Evolutionary conservation across 2,797 vertebrate genomes (phyloP).

Genomic region (Phaenicophaeus curvirostris): DNA sequence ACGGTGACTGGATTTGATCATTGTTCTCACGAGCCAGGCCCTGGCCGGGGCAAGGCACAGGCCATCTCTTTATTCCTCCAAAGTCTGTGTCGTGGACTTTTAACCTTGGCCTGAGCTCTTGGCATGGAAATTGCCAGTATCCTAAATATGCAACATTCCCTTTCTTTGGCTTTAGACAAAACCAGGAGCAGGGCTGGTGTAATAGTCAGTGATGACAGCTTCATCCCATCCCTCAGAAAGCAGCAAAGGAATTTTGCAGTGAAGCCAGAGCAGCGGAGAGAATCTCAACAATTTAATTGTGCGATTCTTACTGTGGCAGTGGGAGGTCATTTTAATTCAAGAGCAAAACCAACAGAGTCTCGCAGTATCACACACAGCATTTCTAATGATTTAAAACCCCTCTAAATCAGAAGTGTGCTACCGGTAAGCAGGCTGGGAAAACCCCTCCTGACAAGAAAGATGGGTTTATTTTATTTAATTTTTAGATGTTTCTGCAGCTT

Average conservation of each 20-base stretch:
- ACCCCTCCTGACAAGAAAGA: conserved; percentile 68
- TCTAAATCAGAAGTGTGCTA: conserved; percentile 57
- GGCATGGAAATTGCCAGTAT: neutral
- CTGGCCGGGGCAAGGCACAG: neutral
- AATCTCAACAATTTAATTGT: conserved; percentile 6
- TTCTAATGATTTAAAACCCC: conserved; percentile 15
- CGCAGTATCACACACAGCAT: neutral
- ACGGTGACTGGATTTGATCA: neutral
- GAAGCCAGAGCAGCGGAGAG: neutral
- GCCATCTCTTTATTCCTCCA: neutral
- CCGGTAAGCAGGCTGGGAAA: conserved; percentile 56
- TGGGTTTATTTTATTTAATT: conserved; percentile 56
- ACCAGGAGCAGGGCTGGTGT: neutral
- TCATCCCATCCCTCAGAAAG: neutral
- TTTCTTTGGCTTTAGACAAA: neutral
- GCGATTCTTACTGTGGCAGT: neutral
- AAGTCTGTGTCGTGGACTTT: neutral
- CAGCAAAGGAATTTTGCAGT: neutral
- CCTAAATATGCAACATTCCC: neutral
- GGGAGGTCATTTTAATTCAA: conserved; percentile 39
- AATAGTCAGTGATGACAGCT: neutral
- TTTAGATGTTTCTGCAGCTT: conserved; percentile 71
- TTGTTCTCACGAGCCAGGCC: neutral
- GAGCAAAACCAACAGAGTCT: neutral
- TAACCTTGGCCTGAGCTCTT: neutral